Base-by-base conservation (phyloP, 1,140 invertebrate genomes). In the Drosophila funebris region DNA sequence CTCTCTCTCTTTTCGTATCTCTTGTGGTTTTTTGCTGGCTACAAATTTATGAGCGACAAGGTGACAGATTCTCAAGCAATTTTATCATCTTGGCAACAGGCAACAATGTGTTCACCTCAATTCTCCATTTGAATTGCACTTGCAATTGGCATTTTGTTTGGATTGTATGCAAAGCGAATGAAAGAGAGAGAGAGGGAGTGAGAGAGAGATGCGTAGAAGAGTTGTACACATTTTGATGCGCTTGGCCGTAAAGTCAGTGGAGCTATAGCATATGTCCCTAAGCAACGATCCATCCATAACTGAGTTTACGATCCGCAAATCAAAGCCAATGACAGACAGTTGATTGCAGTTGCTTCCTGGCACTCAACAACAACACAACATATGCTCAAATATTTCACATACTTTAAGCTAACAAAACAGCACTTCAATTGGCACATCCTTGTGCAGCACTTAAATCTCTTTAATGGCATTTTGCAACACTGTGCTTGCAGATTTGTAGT, bases 11-110 rank as follows among this genome's bases (percentile, higher is more conserved):
- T 13, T 13, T 52, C 56, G 14, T 29, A 27, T 58, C 39, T 58
- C 44, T 78, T 83, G 75, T 60, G 70, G 78, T 60, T 74, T 66
- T 56, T 22, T 24, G 20, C 33, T 60, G 33, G 29, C 7, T 31
- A 9, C 1, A 43, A 82, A 88, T 87, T 87, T 87, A 87, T 87
- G 41, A 13, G 74, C 67, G 75, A 76, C 83, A 87, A 88, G 83
- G 72, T 88, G 83, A 87, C 83, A 87, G 83, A 88, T 87, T 82
- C 83, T 87, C 83, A 76, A 88, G 46, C 64, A 66, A 88, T 88
- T 87, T 87, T 87, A 87, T 87, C 74, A 82, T 81, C 82, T 87
- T n/a, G 73, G 69, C 69, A 84, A 85, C 60, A 85, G 73, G 72
- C 81, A 84, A 84, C 81, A 84, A 74, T 74, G 81, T 85, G 48